phyloP scores from a whole-genome alignment of 2,797 vertebrate genomes.

The Phataginus tetradactyla region DNA sequence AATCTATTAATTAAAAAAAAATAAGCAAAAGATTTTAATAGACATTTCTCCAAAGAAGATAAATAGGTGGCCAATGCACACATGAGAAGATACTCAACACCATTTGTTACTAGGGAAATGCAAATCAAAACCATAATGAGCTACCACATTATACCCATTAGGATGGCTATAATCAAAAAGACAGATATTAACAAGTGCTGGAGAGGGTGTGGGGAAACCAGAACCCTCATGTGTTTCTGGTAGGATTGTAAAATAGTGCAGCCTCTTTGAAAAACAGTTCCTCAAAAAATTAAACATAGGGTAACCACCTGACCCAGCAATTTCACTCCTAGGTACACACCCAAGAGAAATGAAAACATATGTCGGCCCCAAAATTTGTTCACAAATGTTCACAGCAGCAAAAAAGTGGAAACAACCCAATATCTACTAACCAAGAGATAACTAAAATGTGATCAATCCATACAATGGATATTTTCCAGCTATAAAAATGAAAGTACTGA shows the following conservation, averaged over 20 bases:
- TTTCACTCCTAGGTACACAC: background rate
- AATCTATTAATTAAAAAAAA: background rate
- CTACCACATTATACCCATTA: background rate
- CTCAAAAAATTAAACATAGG: constrained; percentile 5
- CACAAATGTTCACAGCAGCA: background rate
- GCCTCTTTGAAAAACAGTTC: background rate
- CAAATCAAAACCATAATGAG: background rate
- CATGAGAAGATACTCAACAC: background rate
- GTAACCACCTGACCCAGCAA: background rate
- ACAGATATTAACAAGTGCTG: background rate
- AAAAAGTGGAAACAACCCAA: background rate
- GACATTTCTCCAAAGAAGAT: background rate
- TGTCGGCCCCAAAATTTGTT: background rate
- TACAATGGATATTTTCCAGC: background rate
- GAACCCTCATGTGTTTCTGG: background rate
- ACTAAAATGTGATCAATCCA: background rate
- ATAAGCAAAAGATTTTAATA: background rate
- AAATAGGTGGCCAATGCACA: background rate
- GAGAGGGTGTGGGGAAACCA: background rate
- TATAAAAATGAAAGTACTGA: background rate
- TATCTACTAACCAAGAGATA: background rate
- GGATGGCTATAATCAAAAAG: background rate
- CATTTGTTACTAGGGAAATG: background rate
- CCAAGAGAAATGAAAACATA: background rate
- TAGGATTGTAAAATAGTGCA: background rate